Base-by-base conservation (phyloP, 1,140 invertebrate genomes). In the Solen grandis region DNA sequence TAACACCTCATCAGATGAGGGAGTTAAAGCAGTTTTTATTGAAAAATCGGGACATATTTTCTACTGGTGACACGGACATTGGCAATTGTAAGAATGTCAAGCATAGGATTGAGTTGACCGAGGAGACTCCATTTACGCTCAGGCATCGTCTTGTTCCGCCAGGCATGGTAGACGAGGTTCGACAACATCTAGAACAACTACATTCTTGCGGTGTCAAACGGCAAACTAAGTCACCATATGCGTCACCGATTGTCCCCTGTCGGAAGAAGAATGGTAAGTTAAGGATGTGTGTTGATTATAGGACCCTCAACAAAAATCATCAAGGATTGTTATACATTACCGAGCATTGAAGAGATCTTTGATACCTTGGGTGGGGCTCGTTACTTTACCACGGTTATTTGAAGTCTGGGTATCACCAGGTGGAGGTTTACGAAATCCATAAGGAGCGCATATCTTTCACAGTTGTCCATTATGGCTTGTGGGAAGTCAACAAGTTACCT, bases 401-500 rank as follows among this genome's bases (percentile, higher is more conserved):
- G 41, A 46, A 46, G 41, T 46, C 41, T 46, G 41, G 41, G 8
- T 46, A 70, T 54, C 66, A 70, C 29, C 66, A 70, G 16, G 27
- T 70, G 2, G 66, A 70, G 29, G n/a, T 70, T 10, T n/a, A 70
- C 13, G 46, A 54, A n/a, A 55, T 63, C 60, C 36, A 80, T 38
- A 70, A 80, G 33, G 54, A 70, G 14, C 25, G 57, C 5, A 80
- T 66, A 27, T 65, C 63, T 5, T 79, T 79, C 60, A 59, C 76
- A 14, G 76, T 79, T 33, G 63, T 62, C 19, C 63, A 62, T 19
- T 22, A 66, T 2, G 63, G 75, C 19, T 69, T 78, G 50, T 80
- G 36, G 8, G 63, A 78, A 41, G 68, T 19, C 29, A 69, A 33
- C 33, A 69, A 57, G 29, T 60, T 93, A 19, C 85, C 87, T 33